These are phyloP conservation scores for Rhabdophis nuchalis DNA, from an alignment of 2,797 vertebrate species.

Conservation along the genomic window DNA sequence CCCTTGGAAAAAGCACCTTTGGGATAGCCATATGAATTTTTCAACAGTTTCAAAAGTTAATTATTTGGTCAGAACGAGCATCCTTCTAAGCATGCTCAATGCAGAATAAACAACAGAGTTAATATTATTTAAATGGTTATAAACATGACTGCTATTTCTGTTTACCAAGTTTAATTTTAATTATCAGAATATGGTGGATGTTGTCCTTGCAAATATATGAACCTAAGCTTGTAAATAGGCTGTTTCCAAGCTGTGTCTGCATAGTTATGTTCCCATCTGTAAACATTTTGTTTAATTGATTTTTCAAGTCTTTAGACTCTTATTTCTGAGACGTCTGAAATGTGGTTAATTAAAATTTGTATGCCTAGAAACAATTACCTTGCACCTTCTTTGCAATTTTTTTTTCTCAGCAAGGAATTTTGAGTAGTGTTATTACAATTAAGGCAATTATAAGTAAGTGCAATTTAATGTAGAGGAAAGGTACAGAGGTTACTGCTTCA, in stretches of 20 bases:
- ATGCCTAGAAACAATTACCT: slow-evolving; percentile 37
- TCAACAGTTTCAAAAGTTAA: not conserved
- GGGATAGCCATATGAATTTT: not conserved
- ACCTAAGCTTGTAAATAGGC: slow-evolving; percentile 40
- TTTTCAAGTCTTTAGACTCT: slow-evolving; percentile 43
- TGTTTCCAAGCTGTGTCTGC: not conserved
- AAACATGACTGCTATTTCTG: slow-evolving; percentile 34
- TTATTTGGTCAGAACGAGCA: not conserved
- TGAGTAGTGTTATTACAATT: not conserved
- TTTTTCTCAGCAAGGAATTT: slow-evolving; percentile 24
- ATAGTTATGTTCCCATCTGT: slow-evolving; percentile 49
- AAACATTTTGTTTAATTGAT: slow-evolving; percentile 54
- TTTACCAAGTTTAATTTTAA: slow-evolving; percentile 59
- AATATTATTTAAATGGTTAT: slow-evolving; percentile 51
- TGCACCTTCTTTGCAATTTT: not conserved
- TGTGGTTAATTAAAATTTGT: slow-evolving; percentile 51
- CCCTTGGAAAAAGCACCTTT: not conserved
- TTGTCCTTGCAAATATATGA: slow-evolving; percentile 32
- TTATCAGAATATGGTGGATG: slow-evolving; percentile 45
- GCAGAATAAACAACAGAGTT: slow-evolving; percentile 18
- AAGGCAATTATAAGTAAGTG: slow-evolving; percentile 7
- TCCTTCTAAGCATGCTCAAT: not conserved
- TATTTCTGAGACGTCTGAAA: slow-evolving; percentile 41
- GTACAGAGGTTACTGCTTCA: not conserved
- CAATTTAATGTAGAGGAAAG: slow-evolving; percentile 37